Conservation (phyloP, 2,888 invertebrate species). For the Bhutanitis thaidina region DNA sequence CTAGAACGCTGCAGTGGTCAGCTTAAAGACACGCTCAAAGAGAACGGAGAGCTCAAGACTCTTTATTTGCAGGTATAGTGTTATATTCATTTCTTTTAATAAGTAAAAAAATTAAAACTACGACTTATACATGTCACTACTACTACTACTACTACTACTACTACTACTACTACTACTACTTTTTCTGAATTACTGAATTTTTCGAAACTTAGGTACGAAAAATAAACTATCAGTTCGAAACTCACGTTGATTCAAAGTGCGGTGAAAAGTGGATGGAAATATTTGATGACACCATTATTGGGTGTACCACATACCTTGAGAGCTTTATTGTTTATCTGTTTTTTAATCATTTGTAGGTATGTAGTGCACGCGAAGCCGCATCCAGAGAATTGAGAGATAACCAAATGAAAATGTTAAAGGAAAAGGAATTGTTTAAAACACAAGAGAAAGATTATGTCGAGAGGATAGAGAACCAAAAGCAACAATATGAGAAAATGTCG, state of each 20-base stretch:
- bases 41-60: slow-evolving; percentile 70
- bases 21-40: slow-evolving; percentile 71
- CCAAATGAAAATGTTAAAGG: slow-evolving; percentile 58
- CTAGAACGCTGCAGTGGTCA: slow-evolving; percentile 73
- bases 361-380: slow-evolving; percentile 80
- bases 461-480: slow-evolving; percentile 73
- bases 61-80: slow-evolving; percentile 67
- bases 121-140: too few species aligned
- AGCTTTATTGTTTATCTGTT: not conserved
- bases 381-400: slow-evolving; percentile 78
- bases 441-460: slow-evolving; percentile 68
- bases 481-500: slow-evolving; percentile 71
- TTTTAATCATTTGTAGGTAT: slow-evolving; percentile 61
- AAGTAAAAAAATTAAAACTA: too few species aligned
- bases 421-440: slow-evolving; percentile 53
- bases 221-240: too few species aligned
- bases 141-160: too few species aligned
- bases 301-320: too few species aligned
- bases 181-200: too few species aligned
- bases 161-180: too few species aligned
- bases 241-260: too few species aligned
- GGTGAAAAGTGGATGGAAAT: too few species aligned
- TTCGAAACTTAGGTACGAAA: too few species aligned
- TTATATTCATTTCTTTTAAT: too few species aligned
- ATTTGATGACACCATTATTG: too few species aligned